Evolutionary conservation across 2,888 invertebrate species (phyloP).

Genomic region (Conus canariensis): DNA sequence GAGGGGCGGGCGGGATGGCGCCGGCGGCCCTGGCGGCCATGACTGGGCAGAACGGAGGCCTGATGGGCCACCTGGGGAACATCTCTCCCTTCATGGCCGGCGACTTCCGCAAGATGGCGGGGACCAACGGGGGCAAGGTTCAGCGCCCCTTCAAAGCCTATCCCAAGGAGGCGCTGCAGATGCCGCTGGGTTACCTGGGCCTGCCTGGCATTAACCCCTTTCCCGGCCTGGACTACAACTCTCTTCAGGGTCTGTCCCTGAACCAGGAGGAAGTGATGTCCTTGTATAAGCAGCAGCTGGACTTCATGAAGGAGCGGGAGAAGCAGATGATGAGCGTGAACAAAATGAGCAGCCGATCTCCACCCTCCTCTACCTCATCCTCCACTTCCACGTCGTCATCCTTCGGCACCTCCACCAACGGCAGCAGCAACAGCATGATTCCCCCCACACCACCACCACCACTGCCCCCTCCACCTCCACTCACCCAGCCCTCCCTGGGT

Average conservation of each 20-base stretch:
- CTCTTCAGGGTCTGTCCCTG: conserved; percentile 60
- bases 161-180: conserved; percentile 85
- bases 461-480: conserved; percentile 39
- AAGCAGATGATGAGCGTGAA: conserved; percentile 55
- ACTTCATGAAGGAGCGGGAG: conserved; percentile 62
- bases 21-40: conserved; percentile 26
- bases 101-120: conserved; percentile 12
- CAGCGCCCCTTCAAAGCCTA: conserved; percentile 82
- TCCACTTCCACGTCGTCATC: conserved; percentile 33
- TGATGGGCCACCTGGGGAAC: background rate
- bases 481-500: background rate
- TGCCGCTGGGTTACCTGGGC: conserved; percentile 80
- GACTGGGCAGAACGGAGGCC: conserved; percentile 28
- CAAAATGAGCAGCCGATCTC: conserved; percentile 51
- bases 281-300: conserved; percentile 70
- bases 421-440: conserved; percentile 21
- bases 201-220: conserved; percentile 65
- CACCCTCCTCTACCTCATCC: conserved; percentile 42
- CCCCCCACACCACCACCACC: conserved; percentile 11
- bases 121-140: conserved; percentile 52
- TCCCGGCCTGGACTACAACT: conserved; percentile 53
- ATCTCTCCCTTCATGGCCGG: background rate
- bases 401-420: conserved; percentile 30
- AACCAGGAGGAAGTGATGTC: conserved; percentile 70
- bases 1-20: background rate